Conservation (phyloP, 64 coral and sea anemone species). For the Montipora efflorescens region DNA sequence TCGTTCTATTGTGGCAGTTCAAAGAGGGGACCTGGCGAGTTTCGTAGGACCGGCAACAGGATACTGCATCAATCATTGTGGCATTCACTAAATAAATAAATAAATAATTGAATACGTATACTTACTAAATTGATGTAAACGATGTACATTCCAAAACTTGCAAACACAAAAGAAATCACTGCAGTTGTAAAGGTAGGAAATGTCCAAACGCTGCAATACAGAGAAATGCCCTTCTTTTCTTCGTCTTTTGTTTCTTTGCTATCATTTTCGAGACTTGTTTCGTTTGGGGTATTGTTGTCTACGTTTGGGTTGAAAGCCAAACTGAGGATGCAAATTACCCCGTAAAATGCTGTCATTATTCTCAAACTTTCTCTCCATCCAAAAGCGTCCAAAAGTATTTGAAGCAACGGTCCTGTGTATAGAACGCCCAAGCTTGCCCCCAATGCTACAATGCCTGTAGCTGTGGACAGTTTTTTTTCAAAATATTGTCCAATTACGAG, state of each 20-base stretch:
- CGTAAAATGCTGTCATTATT: not conserved
- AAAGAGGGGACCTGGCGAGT: too few species aligned
- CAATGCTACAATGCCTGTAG: constrained; percentile 20
- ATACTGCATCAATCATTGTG: too few species aligned
- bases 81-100: too few species aligned
- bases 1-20: too few species aligned
- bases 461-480: constrained; percentile 20
- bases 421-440: constrained; percentile 44
- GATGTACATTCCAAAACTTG: constrained; percentile 51
- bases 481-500: constrained; percentile 57
- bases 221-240: not conserved
- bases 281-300: not conserved
- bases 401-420: constrained; percentile 14
- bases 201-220: constrained; percentile 51
- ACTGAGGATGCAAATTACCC: not conserved
- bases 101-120: not conserved
- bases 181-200: not conserved
- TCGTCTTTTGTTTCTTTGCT: not conserved
- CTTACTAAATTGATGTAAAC: constrained; percentile 54
- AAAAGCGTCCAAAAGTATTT: constrained; percentile 35
- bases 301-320: constrained; percentile 56
- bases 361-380: constrained; percentile 40
- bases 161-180: not conserved
- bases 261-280: not conserved
- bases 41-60: too few species aligned